These are phyloP conservation scores for Pygoscelis adeliae DNA, from an alignment of 2,113 vertebrate species.

Conservation along the genomic window DNA sequence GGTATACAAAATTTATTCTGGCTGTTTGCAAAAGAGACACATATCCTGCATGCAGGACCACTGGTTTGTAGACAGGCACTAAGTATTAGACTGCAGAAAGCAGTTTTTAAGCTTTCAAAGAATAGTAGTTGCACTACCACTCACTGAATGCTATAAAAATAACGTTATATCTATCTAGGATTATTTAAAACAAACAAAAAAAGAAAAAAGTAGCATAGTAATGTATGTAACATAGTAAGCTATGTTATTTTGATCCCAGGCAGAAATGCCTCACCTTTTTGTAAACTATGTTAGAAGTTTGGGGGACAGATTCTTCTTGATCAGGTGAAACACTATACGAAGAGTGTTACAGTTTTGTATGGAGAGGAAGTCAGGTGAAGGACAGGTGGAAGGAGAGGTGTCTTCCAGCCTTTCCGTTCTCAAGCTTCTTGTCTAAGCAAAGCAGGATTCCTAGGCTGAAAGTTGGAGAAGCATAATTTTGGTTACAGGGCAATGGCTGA, in stretches of 20 bases:
- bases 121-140: background rate
- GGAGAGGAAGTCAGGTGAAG: background rate
- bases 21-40: background rate
- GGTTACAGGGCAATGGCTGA: background rate
- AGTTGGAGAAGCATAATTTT: background rate
- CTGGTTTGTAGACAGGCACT: background rate
- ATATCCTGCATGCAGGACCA: background rate
- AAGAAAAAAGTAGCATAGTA: background rate
- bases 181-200: background rate
- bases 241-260: background rate
- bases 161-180: accelerated
- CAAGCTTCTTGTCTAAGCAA: background rate
- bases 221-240: background rate
- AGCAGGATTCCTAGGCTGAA: background rate
- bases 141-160: background rate
- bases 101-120: background rate
- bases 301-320: background rate
- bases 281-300: background rate
- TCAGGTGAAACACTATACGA: background rate
- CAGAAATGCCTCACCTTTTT: background rate
- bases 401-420: background rate
- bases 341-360: background rate
- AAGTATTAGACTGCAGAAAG: background rate
- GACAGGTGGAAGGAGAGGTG: background rate
- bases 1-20: background rate